Evolutionary conservation across 2,888 invertebrate species (phyloP), one percentile per base, ranked within the genome.

Genomic region (Aquatica leii): DNA sequence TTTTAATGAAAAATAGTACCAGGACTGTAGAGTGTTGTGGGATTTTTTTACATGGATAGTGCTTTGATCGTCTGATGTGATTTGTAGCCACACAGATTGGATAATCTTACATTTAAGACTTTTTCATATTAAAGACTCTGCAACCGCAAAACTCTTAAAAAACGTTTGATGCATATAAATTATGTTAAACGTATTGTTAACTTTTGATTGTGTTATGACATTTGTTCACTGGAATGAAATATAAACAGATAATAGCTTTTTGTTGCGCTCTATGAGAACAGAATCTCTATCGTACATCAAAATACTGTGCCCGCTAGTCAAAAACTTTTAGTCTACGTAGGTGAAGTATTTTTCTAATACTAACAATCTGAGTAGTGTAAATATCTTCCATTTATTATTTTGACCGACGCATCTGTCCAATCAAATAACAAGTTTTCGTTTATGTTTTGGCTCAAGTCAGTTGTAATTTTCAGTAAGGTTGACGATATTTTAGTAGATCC

Each of bases 221-320:
- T 67, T 58, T n/a, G 41, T 43, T 62, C 57, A 70, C 14, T 73
- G 59, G 41, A 40, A 56, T 43, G 66, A 68, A 15, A 67, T 58
- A 52, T 62, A 52, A 41, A 61, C 54, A 56, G 48, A 34, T 37
- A 58, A 59, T 62, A 68, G 40, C 64, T 69, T 60, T 56, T n/a
- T 53, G 50, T 56, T 52, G 69, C 60, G 43, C 12, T 37, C 37
- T 37, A 71, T 71, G n/a, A 64, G 18, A 37, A 67, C 65, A 58
- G 71, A 71, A 53, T 69, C 66, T 12, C 68, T 58, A 46, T 73
- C 70, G 52, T 69, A 69, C 5, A 67, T 68, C 31, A 71, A 55
- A 56, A 70, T 71, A 6, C 62, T 66, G 48, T 71, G 70, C 8
- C 71, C 70, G 35, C 63, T 65, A 12, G 35, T 54, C 57, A 71